Evolutionary conservation across 2,797 vertebrate genomes (phyloP).

Genomic region (Malurus splendens): DNA sequence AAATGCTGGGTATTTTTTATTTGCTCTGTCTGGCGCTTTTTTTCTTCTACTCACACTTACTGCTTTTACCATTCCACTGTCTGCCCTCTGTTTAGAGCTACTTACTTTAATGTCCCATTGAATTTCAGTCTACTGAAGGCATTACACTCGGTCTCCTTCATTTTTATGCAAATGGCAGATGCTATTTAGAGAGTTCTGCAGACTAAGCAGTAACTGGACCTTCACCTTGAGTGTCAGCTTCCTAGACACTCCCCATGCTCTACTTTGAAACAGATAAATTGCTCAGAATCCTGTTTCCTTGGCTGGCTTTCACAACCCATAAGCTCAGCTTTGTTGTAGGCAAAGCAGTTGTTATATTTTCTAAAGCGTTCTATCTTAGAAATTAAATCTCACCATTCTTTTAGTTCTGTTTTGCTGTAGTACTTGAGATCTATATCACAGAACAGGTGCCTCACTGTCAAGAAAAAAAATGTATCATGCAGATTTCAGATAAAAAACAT

Average conservation of each 20-base stretch:
- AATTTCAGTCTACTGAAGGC: neutral
- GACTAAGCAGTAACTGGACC: neutral
- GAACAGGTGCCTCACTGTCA: neutral
- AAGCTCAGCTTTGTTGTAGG: neutral
- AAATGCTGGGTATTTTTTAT: neutral
- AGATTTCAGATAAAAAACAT: neutral
- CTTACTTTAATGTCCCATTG: neutral
- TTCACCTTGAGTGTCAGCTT: neutral
- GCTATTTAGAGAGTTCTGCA: neutral
- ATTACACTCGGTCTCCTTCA: neutral
- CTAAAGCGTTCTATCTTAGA: neutral
- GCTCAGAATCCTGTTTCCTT: neutral
- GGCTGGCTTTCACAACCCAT: neutral
- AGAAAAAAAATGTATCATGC: neutral
- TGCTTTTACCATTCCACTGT: neutral
- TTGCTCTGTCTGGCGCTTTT: neutral
- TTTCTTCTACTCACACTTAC: neutral
- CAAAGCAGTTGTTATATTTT: neutral
- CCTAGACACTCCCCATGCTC: neutral
- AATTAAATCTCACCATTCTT: neutral
- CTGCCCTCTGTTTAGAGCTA: neutral
- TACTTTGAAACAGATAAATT: neutral
- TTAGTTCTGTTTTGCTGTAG: neutral
- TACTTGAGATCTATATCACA: neutral
- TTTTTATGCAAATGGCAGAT: neutral